A percentile compares a stretch with the other conserved stretches of the same genome.
Evolutionary conservation across 2,113 vertebrate species (phyloP).

Genomic region (Anolis carolinensis): DNA sequence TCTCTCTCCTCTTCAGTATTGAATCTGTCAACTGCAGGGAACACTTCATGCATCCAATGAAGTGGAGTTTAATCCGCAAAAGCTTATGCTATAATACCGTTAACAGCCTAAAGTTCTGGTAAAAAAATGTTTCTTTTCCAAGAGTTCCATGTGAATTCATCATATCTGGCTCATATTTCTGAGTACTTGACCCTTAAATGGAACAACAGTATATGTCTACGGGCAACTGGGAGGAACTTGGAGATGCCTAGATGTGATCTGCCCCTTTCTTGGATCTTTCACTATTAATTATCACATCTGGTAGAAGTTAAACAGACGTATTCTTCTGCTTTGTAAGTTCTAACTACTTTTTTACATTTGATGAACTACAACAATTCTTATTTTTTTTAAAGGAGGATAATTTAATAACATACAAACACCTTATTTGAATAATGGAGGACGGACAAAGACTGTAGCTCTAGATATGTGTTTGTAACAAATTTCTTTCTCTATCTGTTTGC

Average conservation of each 20-base stretch:
- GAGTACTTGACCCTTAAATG: background rate
- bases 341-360: background rate
- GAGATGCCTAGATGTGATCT: background rate
- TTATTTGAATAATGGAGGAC: background rate
- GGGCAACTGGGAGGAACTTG: background rate
- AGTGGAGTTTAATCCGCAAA: background rate
- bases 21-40: background rate
- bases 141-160: background rate
- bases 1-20: background rate
- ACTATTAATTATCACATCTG: background rate
- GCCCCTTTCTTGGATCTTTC: background rate
- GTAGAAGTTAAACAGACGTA: background rate
- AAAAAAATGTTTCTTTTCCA: background rate
- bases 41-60: background rate
- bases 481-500: background rate
- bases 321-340: background rate
- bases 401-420: background rate
- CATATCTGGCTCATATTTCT: background rate
- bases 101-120: background rate
- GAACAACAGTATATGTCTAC: background rate
- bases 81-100: background rate
- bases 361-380: background rate
- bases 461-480: background rate
- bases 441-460: background rate
- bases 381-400: background rate